Base-by-base conservation (phyloP, 2,113 vertebrate species). In the Eulemur rufifrons region DNA sequence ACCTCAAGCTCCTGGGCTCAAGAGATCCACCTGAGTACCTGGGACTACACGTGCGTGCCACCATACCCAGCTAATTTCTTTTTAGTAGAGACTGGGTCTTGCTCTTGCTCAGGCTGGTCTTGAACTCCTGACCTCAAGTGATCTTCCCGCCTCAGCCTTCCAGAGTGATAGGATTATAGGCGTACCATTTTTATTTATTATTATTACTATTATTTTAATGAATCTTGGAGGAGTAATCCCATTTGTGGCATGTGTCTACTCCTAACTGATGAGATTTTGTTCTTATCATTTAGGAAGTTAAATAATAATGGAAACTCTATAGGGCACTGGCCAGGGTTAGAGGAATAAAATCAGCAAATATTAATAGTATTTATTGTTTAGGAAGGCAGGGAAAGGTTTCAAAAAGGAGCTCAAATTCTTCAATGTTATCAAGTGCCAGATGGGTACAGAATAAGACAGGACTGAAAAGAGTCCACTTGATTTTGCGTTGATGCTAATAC, bases 331-430 rank as follows among this genome's bases (percentile, higher is more conserved):
- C 6, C 88, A 85, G 27, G 2, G n/a, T 85, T 54, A 93, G 9
- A 86, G 14, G 13, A 86, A 78, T 83, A 83, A 93, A 94, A 82
- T 56, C 64, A 93, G n/a, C 13, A 74, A 82, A 89, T 42, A 86
- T 7, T 56, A 73, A 27, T 47, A 76, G 3, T 50, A 82, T 76
- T 89, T 85, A 85, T 56, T 74, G 1, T n/a, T 81, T 92, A 68
- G 88, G 21, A 92, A 86, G 39, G 11, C 18, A 82, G 76, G 25
- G 29, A 52, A 85, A 54, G 0, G 12, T 80, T 84, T 71, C 42
- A 71, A 52, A 81, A 90, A 97, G 39, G 8, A 47, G 8, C 21
- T 50, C 73, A 91, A 96, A 86, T 89, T 66, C 3, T 61, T 86
- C 23, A n/a, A 25, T 47, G 23, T 63, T 73, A 71, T 52, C 3